Base-by-base conservation (phyloP, 2,888 invertebrate species). In the Tenthredo notha region DNA sequence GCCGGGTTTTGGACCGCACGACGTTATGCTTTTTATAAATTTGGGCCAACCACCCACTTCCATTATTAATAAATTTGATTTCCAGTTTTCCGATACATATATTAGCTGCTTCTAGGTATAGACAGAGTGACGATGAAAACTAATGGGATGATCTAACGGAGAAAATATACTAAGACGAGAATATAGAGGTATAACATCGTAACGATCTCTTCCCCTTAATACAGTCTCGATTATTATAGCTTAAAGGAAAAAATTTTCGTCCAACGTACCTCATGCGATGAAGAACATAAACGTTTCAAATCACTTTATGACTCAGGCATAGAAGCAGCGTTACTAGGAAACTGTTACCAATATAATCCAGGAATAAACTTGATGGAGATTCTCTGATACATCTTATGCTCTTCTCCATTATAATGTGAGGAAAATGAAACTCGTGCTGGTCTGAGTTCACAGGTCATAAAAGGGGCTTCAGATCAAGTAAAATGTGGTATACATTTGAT, bases 301-400 rank as follows among this genome's bases (percentile, higher is more conserved):
- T 33, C 67, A 18, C 33, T 67, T 67, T 67, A 67, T 67, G 67
- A 67, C 67, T 25, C 29, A 29, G 33, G 29, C 15, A 33, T 12
- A 33, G 67, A 3, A 6, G 18, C 29, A 18, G 33, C 18, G 10
- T 67, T 33, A 33, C 33, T 61, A 12, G 61, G 25, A 61, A 61
- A 61, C 61, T 67, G 67, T 67, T 67, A 33, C 67, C 67, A 67
- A 33, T 67, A 67, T n/a, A 67, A 67, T 67, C 25, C 33, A 29
- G 12, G 33, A 29, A 67, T 67, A 67, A 67, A 67, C 67, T 33
- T 67, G 6, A 67, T 33, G 7, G 67, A 67, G 67, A 67, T 33
- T 67, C 12, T 12, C 12, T 12, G 25, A 67, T 33, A 10, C 67
- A 25, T 33, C 29, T 29, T 67, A 33, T 33, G 33, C 67, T 15